Evolutionary conservation across 2,113 vertebrate genomes (phyloP), one percentile per base, ranked within the genome.

Genomic region (Rhodinocichla rosea): DNA sequence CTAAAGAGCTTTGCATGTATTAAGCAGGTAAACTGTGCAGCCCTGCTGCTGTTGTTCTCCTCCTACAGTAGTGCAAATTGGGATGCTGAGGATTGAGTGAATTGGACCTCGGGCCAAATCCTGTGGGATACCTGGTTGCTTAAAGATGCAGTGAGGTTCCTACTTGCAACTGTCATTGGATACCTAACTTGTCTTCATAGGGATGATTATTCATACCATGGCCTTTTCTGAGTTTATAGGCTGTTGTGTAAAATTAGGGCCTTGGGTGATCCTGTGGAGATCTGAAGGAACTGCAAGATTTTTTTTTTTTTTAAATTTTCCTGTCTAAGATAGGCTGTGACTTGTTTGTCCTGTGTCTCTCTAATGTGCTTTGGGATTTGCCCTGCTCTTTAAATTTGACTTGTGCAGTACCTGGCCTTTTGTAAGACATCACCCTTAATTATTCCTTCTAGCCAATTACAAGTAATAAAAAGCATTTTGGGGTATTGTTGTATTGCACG

Each of bases 1-100:
- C 76, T 87, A 20, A 96, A 96, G 86, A 84, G 94, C 88, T 97
- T 97, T 94, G 88, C 96, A 96, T 84, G 10, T 69, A 57, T 93
- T 95, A 65, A 89, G 69, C 88, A 95, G 76, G 88, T 95, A 89
- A 87, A 63, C 63, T 30, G 5, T 0, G 0, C 32, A 60, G 45
- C 50, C 39, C 49, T 24, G 10, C 16, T 70, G 27, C 32, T 75
- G 68, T 83, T 95, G 73, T 96, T 83, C 44, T 67, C 21, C 14
- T 68, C 14, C 24, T 19, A 94, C 93, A 95, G 95, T 90, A 95
- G 95, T 97, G 93, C 90, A 95, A 96, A 97, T 96, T 5, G 49
- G 27, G 69, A 7, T 49, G 77, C 5, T 3, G 55, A 87, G 71
- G 81, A 35, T 23, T 95, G 88, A 73, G 76, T 71, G 76, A 64